Conservation (phyloP, 1,140 invertebrate genomes). For the Globodera rostochiensis region DNA sequence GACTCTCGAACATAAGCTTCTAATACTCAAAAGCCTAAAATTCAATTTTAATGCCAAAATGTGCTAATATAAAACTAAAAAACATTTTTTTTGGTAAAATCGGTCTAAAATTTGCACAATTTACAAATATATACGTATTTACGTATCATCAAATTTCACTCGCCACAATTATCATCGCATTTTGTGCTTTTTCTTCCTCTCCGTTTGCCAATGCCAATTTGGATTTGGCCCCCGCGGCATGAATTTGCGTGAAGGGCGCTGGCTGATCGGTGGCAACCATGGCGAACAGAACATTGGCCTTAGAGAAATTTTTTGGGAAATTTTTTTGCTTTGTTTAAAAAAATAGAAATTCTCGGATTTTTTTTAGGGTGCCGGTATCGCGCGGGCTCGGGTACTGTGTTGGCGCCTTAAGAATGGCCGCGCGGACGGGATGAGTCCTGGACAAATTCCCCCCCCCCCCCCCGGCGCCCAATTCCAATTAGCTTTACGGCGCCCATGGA, state of each 20-base stretch:
- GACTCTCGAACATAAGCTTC: too few relatives aligned
- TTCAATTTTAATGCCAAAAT: not conserved
- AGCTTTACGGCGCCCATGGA: too few relatives aligned
- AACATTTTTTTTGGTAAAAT: not conserved
- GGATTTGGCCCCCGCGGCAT: not conserved
- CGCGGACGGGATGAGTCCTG: too few relatives aligned
- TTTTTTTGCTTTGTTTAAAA: not conserved
- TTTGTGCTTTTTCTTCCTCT: not conserved
- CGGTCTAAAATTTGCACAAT: not conserved
- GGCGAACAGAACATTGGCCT: slow-evolving; percentile 46
- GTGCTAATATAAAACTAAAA: not conserved
- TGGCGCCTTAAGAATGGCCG: too few relatives aligned
- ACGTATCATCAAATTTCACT: not conserved
- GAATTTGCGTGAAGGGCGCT: slow-evolving; percentile 37
- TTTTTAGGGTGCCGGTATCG: too few relatives aligned
- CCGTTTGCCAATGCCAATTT: not conserved
- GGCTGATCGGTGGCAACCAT: slow-evolving; percentile 43
- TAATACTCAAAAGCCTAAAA: too few relatives aligned
- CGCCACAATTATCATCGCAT: not conserved
- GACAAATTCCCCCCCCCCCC: too few relatives aligned
- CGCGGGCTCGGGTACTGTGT: too few relatives aligned
- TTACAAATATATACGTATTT: not conserved
- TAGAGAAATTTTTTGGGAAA: not conserved
- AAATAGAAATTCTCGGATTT: too few relatives aligned
- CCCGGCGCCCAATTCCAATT: too few relatives aligned